Conservation (phyloP, 2,113 vertebrate genomes). For the Uria aalge region DNA sequence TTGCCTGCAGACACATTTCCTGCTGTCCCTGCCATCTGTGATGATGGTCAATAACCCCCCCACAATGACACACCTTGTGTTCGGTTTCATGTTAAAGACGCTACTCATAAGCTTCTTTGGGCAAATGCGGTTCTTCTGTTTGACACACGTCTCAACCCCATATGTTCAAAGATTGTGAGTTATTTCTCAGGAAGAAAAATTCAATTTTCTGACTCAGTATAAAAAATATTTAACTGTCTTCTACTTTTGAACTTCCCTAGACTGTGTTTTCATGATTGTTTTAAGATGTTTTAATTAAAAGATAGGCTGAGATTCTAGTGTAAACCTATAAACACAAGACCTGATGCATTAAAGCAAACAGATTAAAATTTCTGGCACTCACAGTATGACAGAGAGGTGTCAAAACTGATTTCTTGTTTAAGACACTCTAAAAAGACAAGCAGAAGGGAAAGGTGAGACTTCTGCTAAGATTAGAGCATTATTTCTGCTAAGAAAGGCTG, state of each 20-base stretch:
- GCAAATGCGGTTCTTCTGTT: neutral
- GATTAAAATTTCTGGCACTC: neutral
- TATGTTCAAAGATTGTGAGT: neutral
- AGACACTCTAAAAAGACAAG: neutral
- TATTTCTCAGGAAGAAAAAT: neutral
- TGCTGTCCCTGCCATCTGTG: neutral
- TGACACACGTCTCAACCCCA: neutral
- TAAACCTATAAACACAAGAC: neutral
- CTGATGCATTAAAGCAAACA: neutral
- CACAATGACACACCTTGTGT: neutral
- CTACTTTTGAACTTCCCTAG: neutral
- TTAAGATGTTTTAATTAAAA: neutral
- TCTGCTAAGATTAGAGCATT: neutral
- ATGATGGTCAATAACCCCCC: neutral
- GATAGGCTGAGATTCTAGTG: neutral
- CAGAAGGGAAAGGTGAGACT: neutral
- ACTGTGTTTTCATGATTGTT: neutral
- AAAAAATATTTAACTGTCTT: neutral
- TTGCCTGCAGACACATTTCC: neutral
- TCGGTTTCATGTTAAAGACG: neutral
- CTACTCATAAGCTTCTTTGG: neutral
- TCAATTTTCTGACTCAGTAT: neutral
- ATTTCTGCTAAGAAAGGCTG: neutral
- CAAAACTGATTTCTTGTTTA: neutral
- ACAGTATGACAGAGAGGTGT: neutral